A percentile compares a stretch with the other conserved stretches of the same genome.
phyloP scores from a whole-genome alignment of 1,140 invertebrate genomes.

The Coelopa frigida region DNA sequence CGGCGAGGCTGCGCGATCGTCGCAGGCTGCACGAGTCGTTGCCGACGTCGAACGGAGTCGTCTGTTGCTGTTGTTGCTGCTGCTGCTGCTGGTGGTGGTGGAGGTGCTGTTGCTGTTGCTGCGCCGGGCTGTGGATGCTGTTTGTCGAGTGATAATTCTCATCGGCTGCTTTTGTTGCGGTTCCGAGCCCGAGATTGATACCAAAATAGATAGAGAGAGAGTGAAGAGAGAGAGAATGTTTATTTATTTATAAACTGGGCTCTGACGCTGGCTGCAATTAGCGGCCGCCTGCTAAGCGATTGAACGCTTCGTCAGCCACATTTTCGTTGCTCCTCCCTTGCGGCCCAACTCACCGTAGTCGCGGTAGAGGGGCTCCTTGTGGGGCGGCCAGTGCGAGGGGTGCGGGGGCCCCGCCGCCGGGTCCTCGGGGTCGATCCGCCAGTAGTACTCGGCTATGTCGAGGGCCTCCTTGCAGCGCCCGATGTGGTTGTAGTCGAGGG shows the following conservation, averaged over 20 bases:
- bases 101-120: slow-evolving; percentile 16
- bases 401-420: too few relatives aligned
- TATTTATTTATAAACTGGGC: too few relatives aligned
- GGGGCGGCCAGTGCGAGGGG: too few relatives aligned
- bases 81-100: slow-evolving; percentile 7
- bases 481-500: slow-evolving; percentile 31
- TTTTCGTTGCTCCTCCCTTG: too few relatives aligned
- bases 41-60: slow-evolving; percentile 25
- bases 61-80: slow-evolving; percentile 6
- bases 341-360: too few relatives aligned
- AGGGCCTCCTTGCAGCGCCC: slow-evolving; percentile 28
- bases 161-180: too few relatives aligned
- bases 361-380: too few relatives aligned
- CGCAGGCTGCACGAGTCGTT: slow-evolving; percentile 57
- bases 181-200: background rate
- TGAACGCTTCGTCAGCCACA: too few relatives aligned
- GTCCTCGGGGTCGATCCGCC: slow-evolving; percentile 40
- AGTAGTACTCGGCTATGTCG: slow-evolving; percentile 42
- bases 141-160: slow-evolving; percentile 12
- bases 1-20: slow-evolving; percentile 64
- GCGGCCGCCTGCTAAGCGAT: too few relatives aligned
- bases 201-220: background rate
- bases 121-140: slow-evolving; percentile 3
- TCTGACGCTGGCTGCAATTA: background rate
- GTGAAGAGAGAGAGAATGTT: slow-evolving; percentile 1